Conservation (phyloP, 2,113 vertebrate species). For the Tretioscincus oriximinensis region DNA sequence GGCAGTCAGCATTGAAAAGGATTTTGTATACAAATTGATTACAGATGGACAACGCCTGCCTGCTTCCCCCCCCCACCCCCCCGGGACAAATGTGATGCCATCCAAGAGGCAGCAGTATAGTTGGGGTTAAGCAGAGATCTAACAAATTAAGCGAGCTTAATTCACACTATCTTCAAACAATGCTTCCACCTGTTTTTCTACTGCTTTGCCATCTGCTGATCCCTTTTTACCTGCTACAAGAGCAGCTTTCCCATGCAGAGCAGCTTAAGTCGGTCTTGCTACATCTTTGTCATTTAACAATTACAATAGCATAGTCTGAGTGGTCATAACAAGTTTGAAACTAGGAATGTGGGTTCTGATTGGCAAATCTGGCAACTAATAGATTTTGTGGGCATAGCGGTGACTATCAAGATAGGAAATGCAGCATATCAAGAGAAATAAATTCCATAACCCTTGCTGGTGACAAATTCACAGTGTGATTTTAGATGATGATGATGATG, state of each 20-base stretch:
- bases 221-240: conserved; percentile 53
- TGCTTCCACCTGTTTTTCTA: conserved; percentile 67
- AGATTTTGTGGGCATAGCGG: accelerated
- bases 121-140: conserved; percentile 59
- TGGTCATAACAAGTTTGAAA: background rate
- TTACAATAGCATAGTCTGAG: conserved; percentile 4
- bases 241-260: conserved; percentile 41
- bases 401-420: background rate
- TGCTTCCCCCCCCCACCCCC: conserved; percentile 17
- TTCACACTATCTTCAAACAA: conserved; percentile 64
- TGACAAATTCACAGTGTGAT: background rate
- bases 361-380: background rate
- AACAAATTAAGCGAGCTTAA: conserved; percentile 70
- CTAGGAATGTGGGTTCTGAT: background rate
- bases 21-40: conserved; percentile 33
- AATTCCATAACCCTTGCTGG: background rate
- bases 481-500: background rate
- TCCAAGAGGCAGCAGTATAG: conserved; percentile 43
- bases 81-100: conserved; percentile 31
- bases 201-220: conserved; percentile 67
- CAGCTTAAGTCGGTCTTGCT: conserved; percentile 14
- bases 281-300: conserved; percentile 27
- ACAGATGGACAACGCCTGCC: conserved; percentile 65
- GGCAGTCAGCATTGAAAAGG: conserved; percentile 26
- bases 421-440: background rate